Evolutionary conservation across 2,113 vertebrate genomes (phyloP), one percentile per base, ranked within the genome.

Genomic region (Ardeotis arabs): DNA sequence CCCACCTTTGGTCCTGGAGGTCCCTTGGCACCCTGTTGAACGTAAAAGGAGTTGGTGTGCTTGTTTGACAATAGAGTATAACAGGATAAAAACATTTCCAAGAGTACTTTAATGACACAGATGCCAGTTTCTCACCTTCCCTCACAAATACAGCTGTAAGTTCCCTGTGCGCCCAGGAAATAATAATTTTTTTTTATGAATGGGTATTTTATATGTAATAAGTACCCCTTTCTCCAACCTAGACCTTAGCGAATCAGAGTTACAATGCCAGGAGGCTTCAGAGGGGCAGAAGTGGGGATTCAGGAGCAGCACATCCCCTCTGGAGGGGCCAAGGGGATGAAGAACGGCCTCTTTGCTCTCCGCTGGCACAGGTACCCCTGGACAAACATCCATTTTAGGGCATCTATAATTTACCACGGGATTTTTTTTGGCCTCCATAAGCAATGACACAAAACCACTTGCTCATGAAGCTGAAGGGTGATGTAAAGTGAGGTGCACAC

Each of bases 1-100:
- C 97, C 78, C 96, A 99, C 99, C 98, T 98, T 98, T 93, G 97
- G 98, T 68, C 99, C 99, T 77, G 98, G 98, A 56, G 96, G 95
- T 95, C 99, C 99, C 60, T 96, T 98, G 47, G 86, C 85, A 89
- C 99, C 99, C 99, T 99, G 95, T 93, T 70, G 91, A 45, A 95
- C 55, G 17, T 29, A 67, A 68, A 70, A 96, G 17, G 8, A 41
- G 66, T 59, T 12, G 4, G 12, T 63, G 44, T 33, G 44, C 4
- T 90, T 58, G 23, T 79, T 83, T 77, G 84, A 62, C 45, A 85
- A 37, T 7, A 18, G 9, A 63, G 2, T 12, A 4, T 25, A 88
- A 76, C 14, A 53, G 25, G 20, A 79, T 25, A 55, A 82, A 89
- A 89, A 21, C 23, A 63, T 39, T 68, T 62, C 41, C 41, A 67